Evolutionary conservation across 2,113 vertebrate genomes (phyloP).

Genomic region (Narcine bancroftii): DNA sequence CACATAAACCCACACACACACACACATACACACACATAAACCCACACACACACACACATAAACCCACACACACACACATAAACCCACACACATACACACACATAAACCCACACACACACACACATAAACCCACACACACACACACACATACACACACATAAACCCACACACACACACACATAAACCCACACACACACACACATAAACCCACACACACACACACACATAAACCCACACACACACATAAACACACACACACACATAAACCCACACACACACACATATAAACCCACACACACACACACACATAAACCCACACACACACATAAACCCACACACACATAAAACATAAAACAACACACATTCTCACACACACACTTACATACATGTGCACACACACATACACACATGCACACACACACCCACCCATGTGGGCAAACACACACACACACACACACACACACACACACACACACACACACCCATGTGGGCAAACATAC

Average conservation of each 20-base stretch:
- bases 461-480: no score
- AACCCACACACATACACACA: background rate
- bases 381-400: background rate
- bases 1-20: background rate
- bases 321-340: background rate
- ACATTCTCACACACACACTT: background rate
- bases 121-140: background rate
- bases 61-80: background rate
- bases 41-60: background rate
- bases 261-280: background rate
- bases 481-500: background rate
- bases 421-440: background rate
- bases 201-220: background rate
- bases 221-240: background rate
- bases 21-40: background rate
- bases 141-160: no score
- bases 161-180: background rate
- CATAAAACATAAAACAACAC: background rate
- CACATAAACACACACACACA: background rate
- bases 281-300: background rate
- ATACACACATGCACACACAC: background rate
- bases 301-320: background rate
- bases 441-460: background rate
- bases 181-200: no score
- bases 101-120: background rate